Conservation (phyloP, 2,797 vertebrate species). For the Nasua narica region DNA sequence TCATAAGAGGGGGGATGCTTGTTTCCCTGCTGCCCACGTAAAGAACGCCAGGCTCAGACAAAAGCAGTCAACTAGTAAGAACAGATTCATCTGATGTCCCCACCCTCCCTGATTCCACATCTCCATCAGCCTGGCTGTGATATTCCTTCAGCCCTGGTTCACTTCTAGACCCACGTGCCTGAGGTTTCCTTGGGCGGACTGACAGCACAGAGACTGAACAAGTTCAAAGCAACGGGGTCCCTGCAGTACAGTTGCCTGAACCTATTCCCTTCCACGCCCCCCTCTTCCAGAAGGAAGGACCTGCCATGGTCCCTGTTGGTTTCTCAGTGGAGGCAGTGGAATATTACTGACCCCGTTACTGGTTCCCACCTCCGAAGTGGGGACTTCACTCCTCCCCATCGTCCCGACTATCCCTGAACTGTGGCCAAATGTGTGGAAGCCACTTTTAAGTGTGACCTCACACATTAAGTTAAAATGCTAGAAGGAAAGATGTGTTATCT, state of each 20-base stretch:
- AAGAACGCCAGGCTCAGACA: background rate
- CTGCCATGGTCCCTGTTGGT: no score
- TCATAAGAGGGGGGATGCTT: background rate
- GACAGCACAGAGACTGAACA: background rate
- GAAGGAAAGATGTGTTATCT: background rate
- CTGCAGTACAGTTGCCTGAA: fast-evolving
- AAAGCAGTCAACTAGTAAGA: background rate
- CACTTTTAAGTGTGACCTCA: background rate
- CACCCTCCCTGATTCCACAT: background rate
- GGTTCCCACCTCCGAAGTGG: background rate
- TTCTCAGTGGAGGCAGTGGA: background rate
- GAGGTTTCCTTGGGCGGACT: background rate
- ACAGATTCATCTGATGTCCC: background rate
- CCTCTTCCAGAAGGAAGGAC: no score
- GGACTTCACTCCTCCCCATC: background rate
- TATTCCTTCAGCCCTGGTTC: background rate
- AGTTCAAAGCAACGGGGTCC: background rate
- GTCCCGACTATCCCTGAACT: background rate
- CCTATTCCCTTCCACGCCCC: background rate
- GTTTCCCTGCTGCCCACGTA: background rate
- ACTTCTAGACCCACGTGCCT: background rate
- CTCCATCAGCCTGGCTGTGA: background rate
- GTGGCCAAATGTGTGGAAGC: background rate
- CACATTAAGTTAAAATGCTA: background rate
- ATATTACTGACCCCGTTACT: background rate